Percentiles rank a stretch among this genome's conserved stretches.
Evolutionary conservation across 2,888 invertebrate genomes (phyloP).

Genomic region (Euzetes globulus): DNA sequence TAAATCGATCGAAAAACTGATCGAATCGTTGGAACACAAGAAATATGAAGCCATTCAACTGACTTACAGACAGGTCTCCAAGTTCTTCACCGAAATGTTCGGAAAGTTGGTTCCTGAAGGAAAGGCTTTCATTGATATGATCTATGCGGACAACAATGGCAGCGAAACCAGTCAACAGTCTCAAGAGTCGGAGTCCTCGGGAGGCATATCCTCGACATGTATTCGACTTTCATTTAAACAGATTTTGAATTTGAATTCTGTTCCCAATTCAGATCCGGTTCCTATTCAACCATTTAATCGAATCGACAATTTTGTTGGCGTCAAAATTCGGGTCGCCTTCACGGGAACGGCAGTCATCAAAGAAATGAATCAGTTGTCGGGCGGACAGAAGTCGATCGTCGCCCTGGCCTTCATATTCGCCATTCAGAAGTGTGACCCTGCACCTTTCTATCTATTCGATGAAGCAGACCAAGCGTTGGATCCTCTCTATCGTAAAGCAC

Average conservation of each 20-base stretch:
- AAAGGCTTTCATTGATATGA: constrained; percentile 65
- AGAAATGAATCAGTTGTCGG: constrained; percentile 98
- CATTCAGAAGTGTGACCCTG: constrained; percentile 99
- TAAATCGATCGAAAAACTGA: constrained; percentile 71
- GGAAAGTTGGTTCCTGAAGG: constrained; percentile 92
- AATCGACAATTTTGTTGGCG: constrained; percentile 69
- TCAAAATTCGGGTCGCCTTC: constrained; percentile 82
- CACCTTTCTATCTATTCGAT: constrained; percentile 98
- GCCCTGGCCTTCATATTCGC: constrained; percentile 96
- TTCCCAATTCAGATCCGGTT: constrained; percentile 33
- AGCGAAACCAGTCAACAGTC: neutral
- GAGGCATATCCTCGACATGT: neutral
- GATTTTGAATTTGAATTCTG: constrained; percentile 54
- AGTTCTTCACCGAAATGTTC: constrained; percentile 95
- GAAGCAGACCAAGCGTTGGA: constrained; percentile 84
- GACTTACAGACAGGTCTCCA: constrained; percentile 96
- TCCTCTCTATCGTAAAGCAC: constrained; percentile 49
- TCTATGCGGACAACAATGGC: neutral
- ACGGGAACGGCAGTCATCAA: constrained; percentile 92
- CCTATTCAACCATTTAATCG: neutral
- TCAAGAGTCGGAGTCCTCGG: neutral
- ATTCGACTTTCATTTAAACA: neutral
- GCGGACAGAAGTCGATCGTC: constrained; percentile 97
- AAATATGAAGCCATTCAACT: constrained; percentile 98
- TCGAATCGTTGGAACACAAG: constrained; percentile 84